Evolutionary conservation across 2,888 invertebrate genomes (phyloP).

Genomic region (Hydropsyche betteni): DNA sequence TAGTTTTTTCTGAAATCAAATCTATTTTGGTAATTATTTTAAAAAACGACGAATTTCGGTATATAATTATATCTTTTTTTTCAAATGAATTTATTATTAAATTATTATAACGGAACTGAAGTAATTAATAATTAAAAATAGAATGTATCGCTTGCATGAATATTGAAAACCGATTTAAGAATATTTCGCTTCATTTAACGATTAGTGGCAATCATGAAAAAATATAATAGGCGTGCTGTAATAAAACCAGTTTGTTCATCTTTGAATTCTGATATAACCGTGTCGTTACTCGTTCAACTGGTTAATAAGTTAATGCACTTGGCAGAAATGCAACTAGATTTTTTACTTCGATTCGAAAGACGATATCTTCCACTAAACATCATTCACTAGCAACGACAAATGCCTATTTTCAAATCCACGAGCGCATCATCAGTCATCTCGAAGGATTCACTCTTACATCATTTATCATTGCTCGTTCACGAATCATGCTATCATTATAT

Average conservation of each 20-base stretch:
- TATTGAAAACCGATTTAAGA: no score
- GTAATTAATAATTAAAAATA: no score
- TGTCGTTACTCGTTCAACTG: conserved; percentile 1
- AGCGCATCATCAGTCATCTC: background rate
- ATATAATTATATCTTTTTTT: no score
- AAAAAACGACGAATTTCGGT: no score
- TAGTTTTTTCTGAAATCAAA: no score
- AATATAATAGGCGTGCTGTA: conserved; percentile 1
- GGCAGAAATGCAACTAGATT: conserved; percentile 4
- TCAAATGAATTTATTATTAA: no score
- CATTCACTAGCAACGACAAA: background rate
- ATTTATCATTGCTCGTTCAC: background rate
- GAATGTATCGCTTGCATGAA: no score
- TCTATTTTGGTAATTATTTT: no score
- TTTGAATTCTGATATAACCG: conserved; percentile 20
- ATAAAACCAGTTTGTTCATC: conserved; percentile 22
- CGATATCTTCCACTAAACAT: background rate
- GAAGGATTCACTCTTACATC: background rate
- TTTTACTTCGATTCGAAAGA: background rate
- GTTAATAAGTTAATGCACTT: conserved; percentile 12
- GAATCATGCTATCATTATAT: background rate
- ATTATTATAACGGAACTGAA: no score
- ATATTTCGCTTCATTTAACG: background rate
- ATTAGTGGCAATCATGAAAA: conserved; percentile 7
- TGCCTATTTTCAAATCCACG: background rate